phyloP scores from a whole-genome alignment of 1,140 invertebrate genomes.

The Sitophilus oryzae region DNA sequence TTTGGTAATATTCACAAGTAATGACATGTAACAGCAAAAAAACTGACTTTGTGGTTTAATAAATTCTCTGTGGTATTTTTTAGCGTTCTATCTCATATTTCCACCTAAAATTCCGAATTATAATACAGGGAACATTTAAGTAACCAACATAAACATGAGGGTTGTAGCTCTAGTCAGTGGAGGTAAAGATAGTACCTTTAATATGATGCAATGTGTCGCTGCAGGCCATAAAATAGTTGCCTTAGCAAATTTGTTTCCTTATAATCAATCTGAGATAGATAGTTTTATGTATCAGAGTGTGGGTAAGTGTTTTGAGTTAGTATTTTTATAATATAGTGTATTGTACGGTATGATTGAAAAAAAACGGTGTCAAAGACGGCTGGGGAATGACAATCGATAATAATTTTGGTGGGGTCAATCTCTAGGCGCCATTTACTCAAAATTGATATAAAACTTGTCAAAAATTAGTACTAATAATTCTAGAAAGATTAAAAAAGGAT shows the following conservation, averaged over 20 bases:
- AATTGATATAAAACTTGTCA: too few relatives aligned
- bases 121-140: background rate
- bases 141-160: conserved; percentile 62
- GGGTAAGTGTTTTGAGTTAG: conserved; percentile 13
- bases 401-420: too few relatives aligned
- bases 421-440: too few relatives aligned
- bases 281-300: conserved; percentile 99
- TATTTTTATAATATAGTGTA: background rate
- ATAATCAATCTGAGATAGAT: conserved; percentile 88
- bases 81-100: background rate
- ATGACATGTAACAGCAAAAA: too few relatives aligned
- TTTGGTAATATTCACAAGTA: too few relatives aligned
- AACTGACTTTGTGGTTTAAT: background rate
- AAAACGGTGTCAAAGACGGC: too few relatives aligned
- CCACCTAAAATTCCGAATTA: background rate
- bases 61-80: background rate
- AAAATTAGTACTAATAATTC: too few relatives aligned
- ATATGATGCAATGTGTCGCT: conserved; percentile 95
- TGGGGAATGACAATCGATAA: too few relatives aligned
- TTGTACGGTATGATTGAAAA: background rate
- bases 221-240: conserved; percentile 95
- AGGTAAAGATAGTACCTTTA: conserved; percentile 98
- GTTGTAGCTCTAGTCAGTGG: conserved; percentile 90
- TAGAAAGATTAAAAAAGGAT: too few relatives aligned
- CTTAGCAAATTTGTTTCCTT: conserved; percentile 89